Conservation (phyloP, 2,113 vertebrate genomes). For the Pachyramphus minor region DNA sequence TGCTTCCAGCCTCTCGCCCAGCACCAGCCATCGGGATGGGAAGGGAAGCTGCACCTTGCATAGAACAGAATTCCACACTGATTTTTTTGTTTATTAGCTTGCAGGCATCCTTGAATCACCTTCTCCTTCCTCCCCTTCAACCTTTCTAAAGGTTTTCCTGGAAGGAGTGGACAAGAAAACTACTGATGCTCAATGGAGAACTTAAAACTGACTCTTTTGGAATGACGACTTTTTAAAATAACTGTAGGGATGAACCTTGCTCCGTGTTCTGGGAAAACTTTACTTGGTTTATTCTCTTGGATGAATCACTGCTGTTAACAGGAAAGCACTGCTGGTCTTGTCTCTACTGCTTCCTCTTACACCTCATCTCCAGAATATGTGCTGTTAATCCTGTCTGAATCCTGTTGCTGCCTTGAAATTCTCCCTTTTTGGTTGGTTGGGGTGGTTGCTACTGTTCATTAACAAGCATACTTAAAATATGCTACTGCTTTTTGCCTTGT, state of each 20-base stretch:
- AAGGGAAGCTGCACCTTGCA: not conserved
- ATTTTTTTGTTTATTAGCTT: not conserved
- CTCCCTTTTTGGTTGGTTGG: not conserved
- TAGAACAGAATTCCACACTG: not conserved
- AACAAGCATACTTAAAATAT: not conserved
- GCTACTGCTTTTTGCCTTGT: not conserved
- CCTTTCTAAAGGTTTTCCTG: not conserved
- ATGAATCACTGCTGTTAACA: constrained; percentile 4
- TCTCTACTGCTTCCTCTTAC: not conserved
- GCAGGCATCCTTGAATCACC: not conserved
- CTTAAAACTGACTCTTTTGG: not conserved
- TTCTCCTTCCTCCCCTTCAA: not conserved
- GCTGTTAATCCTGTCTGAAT: not conserved
- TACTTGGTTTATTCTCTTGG: not conserved
- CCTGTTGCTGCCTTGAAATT: not conserved
- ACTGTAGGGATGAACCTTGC: not conserved
- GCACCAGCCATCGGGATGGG: not conserved
- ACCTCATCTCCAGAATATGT: not conserved
- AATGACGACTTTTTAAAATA: not conserved
- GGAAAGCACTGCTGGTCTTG: not conserved
- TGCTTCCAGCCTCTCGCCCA: not conserved
- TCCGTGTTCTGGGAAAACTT: not conserved
- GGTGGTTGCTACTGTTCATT: not conserved
- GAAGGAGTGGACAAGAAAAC: not conserved
- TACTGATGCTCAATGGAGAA: not conserved